Evolutionary conservation across 92 coral and sea anemone genomes (phyloP).

Genomic region (Palythoa grandiflora): DNA sequence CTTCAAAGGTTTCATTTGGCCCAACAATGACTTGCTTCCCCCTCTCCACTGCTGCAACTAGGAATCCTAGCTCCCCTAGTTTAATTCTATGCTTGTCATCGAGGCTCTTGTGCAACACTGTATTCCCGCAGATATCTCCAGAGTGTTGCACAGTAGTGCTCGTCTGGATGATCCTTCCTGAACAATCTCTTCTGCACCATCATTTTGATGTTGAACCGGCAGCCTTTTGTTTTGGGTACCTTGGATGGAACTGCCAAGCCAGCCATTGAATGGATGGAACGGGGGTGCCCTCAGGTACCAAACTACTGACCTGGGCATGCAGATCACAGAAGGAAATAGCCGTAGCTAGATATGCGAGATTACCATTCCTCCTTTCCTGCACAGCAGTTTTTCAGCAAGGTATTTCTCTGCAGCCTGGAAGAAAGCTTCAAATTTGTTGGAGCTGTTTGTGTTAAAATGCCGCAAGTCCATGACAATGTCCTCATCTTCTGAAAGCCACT

Average conservation of each 20-base stretch:
- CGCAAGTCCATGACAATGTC: conserved; percentile 40
- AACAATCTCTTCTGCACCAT: conserved; percentile 52
- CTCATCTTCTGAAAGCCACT: conserved; percentile 42
- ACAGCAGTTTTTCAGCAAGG: conserved; percentile 12
- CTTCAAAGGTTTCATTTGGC: conserved; percentile 40
- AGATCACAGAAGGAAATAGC: background rate
- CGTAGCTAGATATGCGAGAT: background rate
- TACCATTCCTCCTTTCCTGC: background rate
- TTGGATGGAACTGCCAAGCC: conserved; percentile 47
- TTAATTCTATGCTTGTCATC: conserved; percentile 64
- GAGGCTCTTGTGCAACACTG: conserved; percentile 7
- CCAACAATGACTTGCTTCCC: conserved; percentile 58
- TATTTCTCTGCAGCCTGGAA: background rate
- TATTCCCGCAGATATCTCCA: conserved; percentile 53
- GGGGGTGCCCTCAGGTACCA: conserved; percentile 8
- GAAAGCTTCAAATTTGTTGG: background rate
- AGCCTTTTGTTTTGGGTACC: conserved; percentile 26
- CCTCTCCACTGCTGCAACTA: conserved; percentile 55
- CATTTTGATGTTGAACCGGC: conserved; percentile 28
- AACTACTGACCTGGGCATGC: background rate
- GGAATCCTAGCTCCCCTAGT: conserved; percentile 64
- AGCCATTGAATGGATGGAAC: conserved; percentile 51
- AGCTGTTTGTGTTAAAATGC: conserved; percentile 9
- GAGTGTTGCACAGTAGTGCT: conserved; percentile 45
- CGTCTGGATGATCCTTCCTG: conserved; percentile 23